Evolutionary conservation across 2,113 vertebrate species (phyloP).

Genomic region (Ariopsis seemanni): DNA sequence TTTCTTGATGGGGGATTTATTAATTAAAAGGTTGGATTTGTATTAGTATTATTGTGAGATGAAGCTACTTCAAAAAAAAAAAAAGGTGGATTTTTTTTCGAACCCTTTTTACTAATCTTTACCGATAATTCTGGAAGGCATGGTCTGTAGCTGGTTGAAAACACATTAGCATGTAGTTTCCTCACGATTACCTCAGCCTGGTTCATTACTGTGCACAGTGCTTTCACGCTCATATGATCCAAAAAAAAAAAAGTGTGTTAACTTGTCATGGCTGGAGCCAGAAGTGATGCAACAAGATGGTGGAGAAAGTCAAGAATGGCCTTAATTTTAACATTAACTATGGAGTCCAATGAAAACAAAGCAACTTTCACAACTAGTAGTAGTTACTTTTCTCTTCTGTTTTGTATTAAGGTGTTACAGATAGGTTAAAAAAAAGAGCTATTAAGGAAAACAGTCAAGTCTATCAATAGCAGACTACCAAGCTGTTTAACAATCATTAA

Average conservation of each 20-base stretch:
- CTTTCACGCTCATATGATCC: background rate
- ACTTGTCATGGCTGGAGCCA: background rate
- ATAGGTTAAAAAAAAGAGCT: background rate
- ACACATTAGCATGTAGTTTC: background rate
- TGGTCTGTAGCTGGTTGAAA: too few relatives aligned
- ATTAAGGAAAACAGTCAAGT: background rate
- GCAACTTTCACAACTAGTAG: background rate
- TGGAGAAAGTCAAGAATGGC: background rate
- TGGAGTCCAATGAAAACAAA: background rate
- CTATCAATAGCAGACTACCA: background rate
- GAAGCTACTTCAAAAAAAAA: too few relatives aligned
- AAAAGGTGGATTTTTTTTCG: too few relatives aligned
- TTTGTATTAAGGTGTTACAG: background rate
- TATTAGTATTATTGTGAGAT: too few relatives aligned
- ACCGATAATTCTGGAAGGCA: too few relatives aligned
- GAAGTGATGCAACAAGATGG: background rate
- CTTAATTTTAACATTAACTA: background rate
- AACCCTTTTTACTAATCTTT: too few relatives aligned
- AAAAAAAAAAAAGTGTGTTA: background rate
- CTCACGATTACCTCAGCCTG: slow-evolving; percentile 12
- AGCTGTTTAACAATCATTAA: background rate
- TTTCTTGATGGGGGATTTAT: too few relatives aligned
- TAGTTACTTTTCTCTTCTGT: background rate
- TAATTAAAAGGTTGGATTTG: too few relatives aligned
- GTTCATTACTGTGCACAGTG: background rate